These are phyloP conservation scores for Drosophila pseudoananassae DNA, from an alignment of 1,140 invertebrate species.

Conservation along the genomic window DNA sequence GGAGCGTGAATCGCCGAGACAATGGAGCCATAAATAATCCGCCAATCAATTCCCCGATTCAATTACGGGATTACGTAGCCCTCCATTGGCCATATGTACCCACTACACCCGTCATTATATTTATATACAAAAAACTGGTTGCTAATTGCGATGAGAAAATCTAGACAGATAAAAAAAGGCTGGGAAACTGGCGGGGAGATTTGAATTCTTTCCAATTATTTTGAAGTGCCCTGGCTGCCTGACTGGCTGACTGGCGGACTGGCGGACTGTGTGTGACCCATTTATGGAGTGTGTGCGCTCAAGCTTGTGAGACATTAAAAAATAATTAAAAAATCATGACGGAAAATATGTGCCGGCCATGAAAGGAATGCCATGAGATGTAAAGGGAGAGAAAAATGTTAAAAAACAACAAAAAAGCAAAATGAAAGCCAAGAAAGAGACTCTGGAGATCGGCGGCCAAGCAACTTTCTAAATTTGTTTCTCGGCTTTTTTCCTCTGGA, in stretches of 20 bases:
- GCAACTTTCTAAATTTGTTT: conserved; percentile 80
- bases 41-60: conserved; percentile 36
- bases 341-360: conserved; percentile 44
- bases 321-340: conserved; percentile 61
- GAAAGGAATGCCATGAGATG: conserved; percentile 58
- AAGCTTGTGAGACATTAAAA: conserved; percentile 38
- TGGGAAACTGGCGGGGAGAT: conserved; percentile 30
- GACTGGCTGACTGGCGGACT: not conserved
- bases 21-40: conserved; percentile 63
- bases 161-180: conserved; percentile 27
- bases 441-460: conserved; percentile 47
- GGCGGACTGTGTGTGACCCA: conserved; percentile 32
- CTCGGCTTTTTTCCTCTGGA: conserved; percentile 13
- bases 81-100: conserved; percentile 41
- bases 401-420: conserved; percentile 35
- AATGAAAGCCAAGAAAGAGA: conserved; percentile 72
- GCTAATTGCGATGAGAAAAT: conserved; percentile 57
- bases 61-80: conserved; percentile 41
- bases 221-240: conserved; percentile 33
- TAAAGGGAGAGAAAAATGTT: conserved; percentile 40
- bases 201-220: conserved; percentile 49
- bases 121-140: conserved; percentile 63
- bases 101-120: conserved; percentile 42
- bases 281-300: conserved; percentile 41
- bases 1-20: conserved; percentile 49